Base-by-base conservation (phyloP, 2,888 invertebrate species). In the Camponotus fellah region DNA sequence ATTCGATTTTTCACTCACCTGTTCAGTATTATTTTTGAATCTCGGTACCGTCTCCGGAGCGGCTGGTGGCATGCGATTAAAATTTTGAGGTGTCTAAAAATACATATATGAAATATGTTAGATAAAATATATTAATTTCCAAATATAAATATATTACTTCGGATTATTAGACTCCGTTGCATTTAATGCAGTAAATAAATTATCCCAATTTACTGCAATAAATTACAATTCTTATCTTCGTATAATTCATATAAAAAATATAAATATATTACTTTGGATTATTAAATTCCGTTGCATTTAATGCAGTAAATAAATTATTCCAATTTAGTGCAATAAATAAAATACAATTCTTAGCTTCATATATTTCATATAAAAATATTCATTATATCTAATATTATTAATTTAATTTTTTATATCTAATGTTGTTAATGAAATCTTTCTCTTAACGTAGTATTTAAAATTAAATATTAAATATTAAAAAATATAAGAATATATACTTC, bases 1-100 rank as follows among this genome's bases (percentile, higher is more conserved):
- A 49, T 34, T 68, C n/a, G 3, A 40, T 32, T 12, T 26, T 26
- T 26, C 64, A 40, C 80, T 46, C 46, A 89, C 89, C 75, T 85
- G 82, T 46, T 72, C 72, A 49, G 37, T 82, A 53, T 84, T 89
- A 62, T 75, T 68, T 69, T 79, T 88, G 74, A 84, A 92, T 65
- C 92, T 90, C 17, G 93, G 91, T 69, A 87, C 76, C 2, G 92
- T 91, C 40, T 91, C 92, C 10, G 89, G 86, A 12, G 91, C 74
- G 21, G 92, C 91, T 0, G 84, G 53, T 0, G 92, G 90, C 71
- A 88, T 75, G n/a, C 82, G 83, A 80, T 93, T 92, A 9, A 85
- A 87, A 84, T 90, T 92, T 40, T 80, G 58, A 12, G 62, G 2
- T 3, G 75, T 43, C 88, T 90, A 66, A 8, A 37, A 56, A 65